Evolutionary conservation across 1,140 invertebrate genomes (phyloP).

Genomic region (Sarcophaga bullata): DNA sequence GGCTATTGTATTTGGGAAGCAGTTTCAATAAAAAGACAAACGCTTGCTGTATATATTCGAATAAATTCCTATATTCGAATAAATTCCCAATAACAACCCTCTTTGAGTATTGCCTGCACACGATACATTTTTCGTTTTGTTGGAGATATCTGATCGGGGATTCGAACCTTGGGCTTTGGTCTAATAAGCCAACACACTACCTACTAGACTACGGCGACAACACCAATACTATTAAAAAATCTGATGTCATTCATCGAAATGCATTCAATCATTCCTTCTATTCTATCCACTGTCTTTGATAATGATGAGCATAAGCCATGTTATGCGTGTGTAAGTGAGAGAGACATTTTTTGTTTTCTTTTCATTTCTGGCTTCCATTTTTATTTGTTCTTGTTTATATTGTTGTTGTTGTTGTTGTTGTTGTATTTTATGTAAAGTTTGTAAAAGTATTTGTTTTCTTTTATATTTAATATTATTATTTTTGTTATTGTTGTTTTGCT

Average conservation of each 20-base stretch:
- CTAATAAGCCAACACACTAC: no score
- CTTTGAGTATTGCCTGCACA: no score
- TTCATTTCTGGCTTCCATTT: neutral
- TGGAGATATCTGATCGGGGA: neutral
- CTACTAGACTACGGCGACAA: no score
- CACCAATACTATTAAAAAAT: neutral
- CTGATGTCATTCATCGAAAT: no score
- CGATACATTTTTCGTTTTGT: neutral
- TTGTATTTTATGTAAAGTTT: neutral
- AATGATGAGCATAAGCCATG: no score
- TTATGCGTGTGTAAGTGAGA: neutral
- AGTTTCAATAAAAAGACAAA: no score
- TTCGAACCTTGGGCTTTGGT: no score
- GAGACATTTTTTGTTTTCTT: neutral
- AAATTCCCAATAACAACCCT: no score
- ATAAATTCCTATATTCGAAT: no score
- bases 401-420: neutral
- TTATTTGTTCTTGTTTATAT: neutral
- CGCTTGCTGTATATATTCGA: no score
- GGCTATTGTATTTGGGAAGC: no score
- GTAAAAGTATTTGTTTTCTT: neutral
- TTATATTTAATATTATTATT: neutral
- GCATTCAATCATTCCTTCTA: neutral
- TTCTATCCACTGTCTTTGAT: no score
- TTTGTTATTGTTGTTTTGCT: conserved; percentile 22